Evolutionary conservation across 1,140 invertebrate genomes (phyloP).

Genomic region (Heliconius melpomene): DNA sequence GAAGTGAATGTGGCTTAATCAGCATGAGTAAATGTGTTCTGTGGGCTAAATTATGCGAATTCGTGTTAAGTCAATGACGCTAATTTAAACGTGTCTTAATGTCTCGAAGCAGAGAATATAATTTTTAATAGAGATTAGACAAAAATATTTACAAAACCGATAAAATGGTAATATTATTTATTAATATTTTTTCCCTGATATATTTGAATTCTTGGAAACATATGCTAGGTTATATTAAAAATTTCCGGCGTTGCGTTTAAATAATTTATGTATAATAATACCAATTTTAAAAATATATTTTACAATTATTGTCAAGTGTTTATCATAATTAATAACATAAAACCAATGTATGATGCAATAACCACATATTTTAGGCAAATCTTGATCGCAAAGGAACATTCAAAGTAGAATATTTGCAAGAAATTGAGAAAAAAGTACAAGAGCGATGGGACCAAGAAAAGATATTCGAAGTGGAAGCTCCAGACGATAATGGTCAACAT

Average conservation of each 20-base stretch:
- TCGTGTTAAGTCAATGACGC: not conserved
- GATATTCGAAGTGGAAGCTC: slow-evolving; percentile 91
- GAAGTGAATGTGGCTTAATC: slow-evolving; percentile 1
- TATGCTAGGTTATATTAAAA: slow-evolving; percentile 1
- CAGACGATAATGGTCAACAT: slow-evolving; percentile 81
- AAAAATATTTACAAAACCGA: not conserved
- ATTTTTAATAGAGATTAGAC: not conserved
- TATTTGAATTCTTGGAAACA: not conserved
- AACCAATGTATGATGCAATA: not conserved
- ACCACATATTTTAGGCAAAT: slow-evolving; percentile 51
- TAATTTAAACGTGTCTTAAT: slow-evolving; percentile 4
- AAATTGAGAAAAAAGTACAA: slow-evolving; percentile 93
- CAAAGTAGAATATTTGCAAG: slow-evolving; percentile 94
- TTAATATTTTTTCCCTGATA: not conserved
- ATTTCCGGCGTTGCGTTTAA: not conserved
- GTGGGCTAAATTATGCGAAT: not conserved
- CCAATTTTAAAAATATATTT: not conserved
- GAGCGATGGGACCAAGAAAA: slow-evolving; percentile 90
- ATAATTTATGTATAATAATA: not conserved
- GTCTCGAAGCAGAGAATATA: not conserved
- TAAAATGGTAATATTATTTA: not conserved
- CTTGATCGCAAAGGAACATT: slow-evolving; percentile 94
- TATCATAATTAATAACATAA: not conserved
- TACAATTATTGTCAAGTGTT: not conserved
- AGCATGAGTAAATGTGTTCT: no score